A percentile compares a stretch with the other conserved stretches of the same genome.
phyloP scores from a whole-genome alignment of 2,888 invertebrate species.

The Nudaria mundana region DNA sequence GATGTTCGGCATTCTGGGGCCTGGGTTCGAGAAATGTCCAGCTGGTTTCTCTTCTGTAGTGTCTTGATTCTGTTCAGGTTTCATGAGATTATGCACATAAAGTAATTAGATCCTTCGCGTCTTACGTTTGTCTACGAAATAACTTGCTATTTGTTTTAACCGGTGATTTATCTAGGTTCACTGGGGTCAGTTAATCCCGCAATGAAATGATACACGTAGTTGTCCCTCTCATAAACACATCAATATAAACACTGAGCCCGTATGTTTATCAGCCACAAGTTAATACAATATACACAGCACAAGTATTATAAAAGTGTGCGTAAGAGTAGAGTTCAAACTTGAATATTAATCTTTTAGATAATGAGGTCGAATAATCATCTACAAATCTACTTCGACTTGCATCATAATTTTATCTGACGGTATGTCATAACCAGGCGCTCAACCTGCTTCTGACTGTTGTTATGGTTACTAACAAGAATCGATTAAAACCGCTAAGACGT shows the following conservation, averaged over 20 bases:
- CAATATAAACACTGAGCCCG: constrained; percentile 23
- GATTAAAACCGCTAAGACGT: constrained; percentile 8
- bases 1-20: constrained; percentile 96
- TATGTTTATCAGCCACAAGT: constrained; percentile 22
- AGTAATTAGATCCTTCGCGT: constrained; percentile 46
- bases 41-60: constrained; percentile 23
- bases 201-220: constrained; percentile 49
- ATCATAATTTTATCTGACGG: constrained; percentile 34
- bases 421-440: constrained; percentile 13
- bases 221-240: constrained; percentile 38
- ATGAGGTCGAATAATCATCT: constrained; percentile 30
- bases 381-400: constrained; percentile 27
- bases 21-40: constrained; percentile 41
- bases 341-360: constrained; percentile 30
- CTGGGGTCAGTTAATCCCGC: constrained; percentile 58
- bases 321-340: constrained; percentile 17
- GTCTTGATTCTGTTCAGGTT: constrained; percentile 41
- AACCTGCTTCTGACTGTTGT: constrained; percentile 26
- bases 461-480: constrained; percentile 33
- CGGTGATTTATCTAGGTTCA: constrained; percentile 67
- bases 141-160: constrained; percentile 53
- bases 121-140: constrained; percentile 37
- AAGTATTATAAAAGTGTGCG: constrained; percentile 14
- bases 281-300: constrained; percentile 17
- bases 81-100: constrained; percentile 50